phyloP scores from a whole-genome alignment of 2,888 invertebrate genomes.

The Protodeltote pygarga region DNA sequence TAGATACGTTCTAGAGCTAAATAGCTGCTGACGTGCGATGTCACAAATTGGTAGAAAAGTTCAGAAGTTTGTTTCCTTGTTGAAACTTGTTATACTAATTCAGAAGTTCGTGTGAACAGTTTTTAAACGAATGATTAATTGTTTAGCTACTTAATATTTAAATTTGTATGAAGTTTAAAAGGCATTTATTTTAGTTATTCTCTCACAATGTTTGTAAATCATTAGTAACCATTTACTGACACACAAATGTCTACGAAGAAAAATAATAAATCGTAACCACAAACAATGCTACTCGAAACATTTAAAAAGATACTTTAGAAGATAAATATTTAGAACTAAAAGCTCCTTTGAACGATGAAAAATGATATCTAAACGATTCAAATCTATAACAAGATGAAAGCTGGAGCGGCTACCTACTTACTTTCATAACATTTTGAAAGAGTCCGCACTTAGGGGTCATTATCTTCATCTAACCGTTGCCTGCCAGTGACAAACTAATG shows the following conservation, averaged over 20 bases:
- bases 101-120: slow-evolving; percentile 6
- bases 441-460: slow-evolving; percentile 41
- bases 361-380: slow-evolving; percentile 45
- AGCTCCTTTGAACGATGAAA: slow-evolving; percentile 42
- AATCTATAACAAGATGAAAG: slow-evolving; percentile 38
- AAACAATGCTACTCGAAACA: slow-evolving; percentile 25
- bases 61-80: slow-evolving; percentile 13
- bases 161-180: not conserved
- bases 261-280: slow-evolving; percentile 15
- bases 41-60: slow-evolving; percentile 15
- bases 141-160: not conserved
- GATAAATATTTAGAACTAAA: slow-evolving; percentile 46
- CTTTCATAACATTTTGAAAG: slow-evolving; percentile 53
- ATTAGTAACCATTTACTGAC: slow-evolving; percentile 9
- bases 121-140: not conserved
- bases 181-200: not conserved
- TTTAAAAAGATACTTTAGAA: slow-evolving; percentile 23
- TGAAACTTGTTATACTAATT: not conserved
- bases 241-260: slow-evolving; percentile 15
- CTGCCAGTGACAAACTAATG: slow-evolving; percentile 36
- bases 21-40: slow-evolving; percentile 24
- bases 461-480: slow-evolving; percentile 42
- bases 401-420: slow-evolving; percentile 19
- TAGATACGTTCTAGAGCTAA: slow-evolving; percentile 19
- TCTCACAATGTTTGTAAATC: slow-evolving; percentile 3